Evolutionary conservation across 2,888 invertebrate species (phyloP).

Genomic region (Drosophila nr. perissopoda): DNA sequence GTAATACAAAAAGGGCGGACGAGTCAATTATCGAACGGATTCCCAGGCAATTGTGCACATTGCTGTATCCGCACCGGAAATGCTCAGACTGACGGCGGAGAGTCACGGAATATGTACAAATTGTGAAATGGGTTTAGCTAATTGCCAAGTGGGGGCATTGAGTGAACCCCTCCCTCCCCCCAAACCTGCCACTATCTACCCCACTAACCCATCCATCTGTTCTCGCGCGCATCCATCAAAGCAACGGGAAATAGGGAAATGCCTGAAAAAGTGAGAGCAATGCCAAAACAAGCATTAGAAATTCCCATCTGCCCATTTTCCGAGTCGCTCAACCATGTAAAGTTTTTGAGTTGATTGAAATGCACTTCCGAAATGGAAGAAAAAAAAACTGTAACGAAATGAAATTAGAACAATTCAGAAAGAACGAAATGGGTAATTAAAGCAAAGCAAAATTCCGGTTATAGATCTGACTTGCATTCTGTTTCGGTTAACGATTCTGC

Average conservation of each 20-base stretch:
- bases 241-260: not conserved
- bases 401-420: not conserved
- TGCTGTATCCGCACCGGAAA: conserved; percentile 34
- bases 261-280: conserved; percentile 27
- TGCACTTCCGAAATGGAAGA: not conserved
- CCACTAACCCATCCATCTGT: not conserved
- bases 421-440: not conserved
- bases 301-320: not conserved
- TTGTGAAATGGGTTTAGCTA: conserved; percentile 33
- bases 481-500: not conserved
- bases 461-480: not conserved
- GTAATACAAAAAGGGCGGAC: conserved; percentile 14
- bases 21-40: conserved; percentile 51
- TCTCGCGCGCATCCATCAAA: conserved; percentile 1
- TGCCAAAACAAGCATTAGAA: conserved; percentile 10
- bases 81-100: conserved; percentile 26
- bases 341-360: not conserved
- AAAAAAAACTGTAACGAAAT: not conserved
- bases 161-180: not conserved
- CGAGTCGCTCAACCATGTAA: not conserved
- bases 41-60: conserved; percentile 20
- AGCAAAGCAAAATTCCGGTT: too few relatives aligned
- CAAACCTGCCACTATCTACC: not conserved
- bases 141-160: conserved; percentile 24
- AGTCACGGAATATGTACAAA: conserved; percentile 14